Percentiles rank a stretch among this genome's conserved stretches.
Conservation (phyloP, 2,888 invertebrate genomes). For the Athetis lepigone region DNA sequence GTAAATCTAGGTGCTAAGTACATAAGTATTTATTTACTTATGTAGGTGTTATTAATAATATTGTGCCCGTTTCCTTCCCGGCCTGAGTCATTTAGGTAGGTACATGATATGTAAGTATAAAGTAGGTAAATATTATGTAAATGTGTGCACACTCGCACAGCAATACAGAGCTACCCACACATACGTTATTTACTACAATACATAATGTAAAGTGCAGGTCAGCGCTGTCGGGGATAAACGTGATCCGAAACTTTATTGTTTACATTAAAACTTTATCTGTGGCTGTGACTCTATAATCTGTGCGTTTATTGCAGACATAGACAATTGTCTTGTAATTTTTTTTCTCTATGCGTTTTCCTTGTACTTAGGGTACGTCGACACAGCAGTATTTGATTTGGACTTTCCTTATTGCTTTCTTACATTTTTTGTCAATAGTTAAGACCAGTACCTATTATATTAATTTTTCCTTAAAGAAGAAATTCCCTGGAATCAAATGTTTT, state of each 20-base stretch:
- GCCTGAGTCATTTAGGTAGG: conserved; percentile 52
- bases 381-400: conserved; percentile 1
- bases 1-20: not conserved
- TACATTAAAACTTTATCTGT: conserved; percentile 25
- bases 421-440: not conserved
- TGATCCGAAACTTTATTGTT: conserved; percentile 49
- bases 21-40: conserved; percentile 12
- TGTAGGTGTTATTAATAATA: conserved; percentile 42
- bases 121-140: conserved; percentile 55
- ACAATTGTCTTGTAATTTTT: conserved; percentile 3
- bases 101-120: conserved; percentile 31
- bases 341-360: not conserved
- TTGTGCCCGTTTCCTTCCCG: conserved; percentile 57
- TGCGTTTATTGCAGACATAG: conserved; percentile 2
- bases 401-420: not conserved
- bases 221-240: conserved; percentile 45
- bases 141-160: conserved; percentile 35
- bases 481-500: not conserved
- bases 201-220: conserved; percentile 43
- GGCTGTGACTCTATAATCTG: conserved; percentile 12
- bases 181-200: conserved; percentile 31
- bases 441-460: not conserved
- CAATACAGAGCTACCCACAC: conserved; percentile 21
- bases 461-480: conserved; percentile 6
- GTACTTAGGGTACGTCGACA: too few species aligned